phyloP scores from a whole-genome alignment of 2,797 vertebrate species.

The Enteromius mattozi region DNA sequence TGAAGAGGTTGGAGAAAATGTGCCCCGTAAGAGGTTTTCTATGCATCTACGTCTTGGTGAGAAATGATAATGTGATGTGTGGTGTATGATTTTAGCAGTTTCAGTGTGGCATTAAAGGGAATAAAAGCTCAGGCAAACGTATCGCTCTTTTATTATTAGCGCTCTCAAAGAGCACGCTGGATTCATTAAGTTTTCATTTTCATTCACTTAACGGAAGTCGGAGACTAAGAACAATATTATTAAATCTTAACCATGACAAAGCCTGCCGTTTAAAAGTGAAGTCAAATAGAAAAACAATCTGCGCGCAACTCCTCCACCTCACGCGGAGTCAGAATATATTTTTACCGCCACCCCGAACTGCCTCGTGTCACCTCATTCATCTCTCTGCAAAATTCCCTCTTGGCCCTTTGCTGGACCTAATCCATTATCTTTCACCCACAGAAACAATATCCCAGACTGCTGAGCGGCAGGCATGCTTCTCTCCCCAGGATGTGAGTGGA shows the following conservation, averaged over 20 bases:
- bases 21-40: slow-evolving; percentile 57
- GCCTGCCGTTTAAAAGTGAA: slow-evolving; percentile 57
- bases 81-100: slow-evolving; percentile 54
- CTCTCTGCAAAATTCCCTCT: slow-evolving; percentile 52
- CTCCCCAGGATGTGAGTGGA: slow-evolving; percentile 47
- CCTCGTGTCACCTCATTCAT: slow-evolving; percentile 46
- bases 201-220: slow-evolving; percentile 62
- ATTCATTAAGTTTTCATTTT: slow-evolving; percentile 74
- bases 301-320: slow-evolving; percentile 5
- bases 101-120: slow-evolving; percentile 57
- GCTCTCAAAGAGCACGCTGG: slow-evolving; percentile 63
- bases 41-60: slow-evolving; percentile 54
- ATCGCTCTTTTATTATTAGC: slow-evolving; percentile 75
- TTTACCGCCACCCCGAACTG: slow-evolving; percentile 48
- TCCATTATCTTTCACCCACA: slow-evolving; percentile 68
- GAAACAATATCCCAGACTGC: slow-evolving; percentile 61
- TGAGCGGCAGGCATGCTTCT: slow-evolving; percentile 51
- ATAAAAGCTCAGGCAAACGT: slow-evolving; percentile 57
- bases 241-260: slow-evolving; percentile 68
- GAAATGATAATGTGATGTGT: slow-evolving; percentile 58
- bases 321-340: slow-evolving; percentile 47
- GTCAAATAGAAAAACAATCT: slow-evolving; percentile 50
- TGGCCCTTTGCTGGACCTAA: slow-evolving; percentile 57
- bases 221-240: slow-evolving; percentile 58
- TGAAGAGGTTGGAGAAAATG: slow-evolving; percentile 54